phyloP scores from a whole-genome alignment of 2,797 vertebrate genomes.

The Jordanella pulchra region DNA sequence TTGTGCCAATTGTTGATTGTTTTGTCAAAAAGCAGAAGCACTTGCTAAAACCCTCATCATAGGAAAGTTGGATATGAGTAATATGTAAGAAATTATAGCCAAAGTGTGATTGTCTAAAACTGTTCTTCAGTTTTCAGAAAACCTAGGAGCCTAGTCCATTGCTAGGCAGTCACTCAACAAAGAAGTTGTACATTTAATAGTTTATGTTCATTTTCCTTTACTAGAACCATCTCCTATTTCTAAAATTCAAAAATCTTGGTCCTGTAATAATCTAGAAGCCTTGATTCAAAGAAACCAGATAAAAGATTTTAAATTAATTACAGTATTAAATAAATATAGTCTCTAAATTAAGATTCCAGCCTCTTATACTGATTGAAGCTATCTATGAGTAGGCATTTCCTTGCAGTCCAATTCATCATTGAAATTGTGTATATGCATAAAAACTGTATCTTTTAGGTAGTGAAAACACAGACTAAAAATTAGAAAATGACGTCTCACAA shows the following conservation, averaged over 20 bases:
- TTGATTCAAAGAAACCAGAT: background rate
- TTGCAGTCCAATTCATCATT: too few species aligned
- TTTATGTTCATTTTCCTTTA: too few species aligned
- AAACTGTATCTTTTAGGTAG: background rate
- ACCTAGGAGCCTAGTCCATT: background rate
- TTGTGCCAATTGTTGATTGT: too few species aligned
- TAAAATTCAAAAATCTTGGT: background rate
- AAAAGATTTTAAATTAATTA: background rate
- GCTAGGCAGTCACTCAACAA: background rate
- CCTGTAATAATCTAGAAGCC: too few species aligned
- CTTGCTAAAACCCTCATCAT: background rate
- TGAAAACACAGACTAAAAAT: background rate
- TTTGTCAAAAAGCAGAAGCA: background rate
- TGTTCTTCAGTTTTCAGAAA: background rate
- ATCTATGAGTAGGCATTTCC: too few species aligned
- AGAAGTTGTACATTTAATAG: background rate
- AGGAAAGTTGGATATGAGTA: background rate
- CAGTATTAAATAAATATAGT: too few species aligned
- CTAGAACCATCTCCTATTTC: background rate
- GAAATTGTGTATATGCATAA: background rate
- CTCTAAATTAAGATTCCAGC: too few species aligned
- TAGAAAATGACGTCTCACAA: too few species aligned
- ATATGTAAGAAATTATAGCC: background rate
- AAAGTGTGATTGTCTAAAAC: background rate
- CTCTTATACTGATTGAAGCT: background rate